phyloP scores from a whole-genome alignment of 2,888 invertebrate species.

The Apotomis betuletana region DNA sequence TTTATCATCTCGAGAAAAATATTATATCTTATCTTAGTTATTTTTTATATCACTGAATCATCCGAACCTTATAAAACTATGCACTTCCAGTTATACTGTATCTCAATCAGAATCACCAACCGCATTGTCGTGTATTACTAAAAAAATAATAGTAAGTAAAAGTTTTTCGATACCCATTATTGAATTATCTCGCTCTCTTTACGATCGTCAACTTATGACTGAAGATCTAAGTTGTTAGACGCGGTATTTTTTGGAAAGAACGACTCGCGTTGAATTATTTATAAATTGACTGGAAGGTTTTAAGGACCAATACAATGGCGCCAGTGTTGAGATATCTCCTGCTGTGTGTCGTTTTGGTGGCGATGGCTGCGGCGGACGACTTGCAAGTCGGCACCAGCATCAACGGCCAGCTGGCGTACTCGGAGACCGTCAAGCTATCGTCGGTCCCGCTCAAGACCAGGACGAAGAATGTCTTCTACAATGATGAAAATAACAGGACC shows the following conservation, averaged over 20 bases:
- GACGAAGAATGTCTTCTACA: constrained; percentile 70
- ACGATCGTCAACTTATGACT: too few species aligned
- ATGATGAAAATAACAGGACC: constrained; percentile 53
- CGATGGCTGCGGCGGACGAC: constrained; percentile 49
- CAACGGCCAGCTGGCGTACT: constrained; percentile 57
- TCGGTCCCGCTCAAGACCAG: constrained; percentile 60
- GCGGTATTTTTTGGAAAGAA: too few species aligned
- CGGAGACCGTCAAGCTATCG: constrained; percentile 63
- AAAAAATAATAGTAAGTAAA: too few species aligned
- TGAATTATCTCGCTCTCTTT: too few species aligned
- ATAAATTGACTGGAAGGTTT: too few species aligned
- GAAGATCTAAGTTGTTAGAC: too few species aligned
- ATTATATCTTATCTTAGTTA: constrained; percentile 18
- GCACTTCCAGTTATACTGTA: too few species aligned
- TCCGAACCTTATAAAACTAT: constrained; percentile 4
- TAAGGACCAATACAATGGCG: constrained; percentile 42
- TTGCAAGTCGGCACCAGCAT: constrained; percentile 61
- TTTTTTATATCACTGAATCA: constrained; percentile 6
- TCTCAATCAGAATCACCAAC: constrained; percentile 28
- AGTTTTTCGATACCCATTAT: too few species aligned
- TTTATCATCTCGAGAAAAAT: constrained; percentile 4
- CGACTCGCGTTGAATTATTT: too few species aligned
- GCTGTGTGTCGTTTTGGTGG: constrained; percentile 43
- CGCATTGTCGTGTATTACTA: not conserved
- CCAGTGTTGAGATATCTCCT: constrained; percentile 20